Base-by-base conservation (phyloP, 2,888 invertebrate species). In the Erynnis tages region DNA sequence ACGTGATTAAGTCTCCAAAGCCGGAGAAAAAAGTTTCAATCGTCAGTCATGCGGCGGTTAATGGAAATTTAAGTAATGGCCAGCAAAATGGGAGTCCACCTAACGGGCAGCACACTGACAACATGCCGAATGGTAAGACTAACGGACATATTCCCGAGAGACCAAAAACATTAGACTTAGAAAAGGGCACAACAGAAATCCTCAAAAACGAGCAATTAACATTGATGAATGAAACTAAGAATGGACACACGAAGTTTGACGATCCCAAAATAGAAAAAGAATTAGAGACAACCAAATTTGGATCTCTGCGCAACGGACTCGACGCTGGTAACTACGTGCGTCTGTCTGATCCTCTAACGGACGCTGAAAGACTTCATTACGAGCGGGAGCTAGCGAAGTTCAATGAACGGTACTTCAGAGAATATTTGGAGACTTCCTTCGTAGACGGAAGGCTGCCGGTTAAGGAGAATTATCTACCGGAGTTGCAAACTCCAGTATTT, bases 401-500 rank as follows among this genome's bases (percentile, higher is more conserved):
- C 60, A 86, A 89, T 60, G 89, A 89, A 45, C 77, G 68, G 59
- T 89, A 89, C 61, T 79, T 85, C 32, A 72, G 77, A 54, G 82
- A 87, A 49, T 88, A 80, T 56, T 61, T 87, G 29, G 85, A 88
- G n/a, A 74, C 69, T 11, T 19, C 19, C 6, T 1, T 37, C 29
- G 77, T 82, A 29, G 79, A 79, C 7, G 80, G 81, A 1, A 77
- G 79, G 54, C 54, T 87, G 11, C 70, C 80, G 0, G 84, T 85
- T 0, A 84, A 73, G 61, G 87, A 90, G 59, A 73, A 87, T 54
- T 90, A 86, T 54, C 63, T 90, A 2, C 90, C 90, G 0, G 90
- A 90, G 59, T 66, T 82, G 6, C 90, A 90, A 63, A 87, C 87
- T 54, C 90, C 90, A 0, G 79, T 88, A 44, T 89, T 90, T 58